Base-by-base conservation (phyloP, 1,140 invertebrate genomes). In the Drosophila guanche region DNA sequence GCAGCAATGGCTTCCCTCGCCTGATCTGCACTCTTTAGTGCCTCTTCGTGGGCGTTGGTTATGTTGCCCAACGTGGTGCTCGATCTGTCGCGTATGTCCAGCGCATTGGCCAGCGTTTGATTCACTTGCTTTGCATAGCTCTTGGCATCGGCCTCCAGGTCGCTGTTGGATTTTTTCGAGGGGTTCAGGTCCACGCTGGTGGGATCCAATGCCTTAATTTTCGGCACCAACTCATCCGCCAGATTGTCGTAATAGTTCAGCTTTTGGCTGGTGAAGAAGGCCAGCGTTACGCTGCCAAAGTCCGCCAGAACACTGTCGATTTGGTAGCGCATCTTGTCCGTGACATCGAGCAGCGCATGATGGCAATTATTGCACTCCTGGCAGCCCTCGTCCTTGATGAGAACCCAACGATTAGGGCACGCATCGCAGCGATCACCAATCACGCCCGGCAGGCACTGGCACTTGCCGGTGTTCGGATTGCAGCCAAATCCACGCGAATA, bases 361-460 rank as follows among this genome's bases (percentile, higher is more conserved):
- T 96, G 96, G 90, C 98, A 99, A 14, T 94, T 95, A 91, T 97
- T 97, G 91, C 98, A 99, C 69, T 95, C 94, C 14, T 94, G 93
- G 79, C 95, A 96, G 2, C 95, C 95, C 62, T 94, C 92, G 37
- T 93, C 92, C 60, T 93, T 93, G 8, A 95, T 92, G 7, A 96
- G 92, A 0, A 95, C 94, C 94, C 95, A 97, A 79, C 98, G 94
- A 76, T 96, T 93, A 0, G 97, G 97, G 92, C 99, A 99, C 4
- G 95, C 94, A 76, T 99, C 97, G 92, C 99, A 99, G 85, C 97
- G 97, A 79, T 97, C 95, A 1, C 99, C 99, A 42, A 98, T 95
- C 0, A 99, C 98, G 12, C 98, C 98, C 0, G 97, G 97, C 22
- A 99, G 92, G 92, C 99, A 99, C 55, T 96, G 94, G 90, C 99